Evolutionary conservation across 2,888 invertebrate genomes (phyloP).

Genomic region (Amiota minor): DNA sequence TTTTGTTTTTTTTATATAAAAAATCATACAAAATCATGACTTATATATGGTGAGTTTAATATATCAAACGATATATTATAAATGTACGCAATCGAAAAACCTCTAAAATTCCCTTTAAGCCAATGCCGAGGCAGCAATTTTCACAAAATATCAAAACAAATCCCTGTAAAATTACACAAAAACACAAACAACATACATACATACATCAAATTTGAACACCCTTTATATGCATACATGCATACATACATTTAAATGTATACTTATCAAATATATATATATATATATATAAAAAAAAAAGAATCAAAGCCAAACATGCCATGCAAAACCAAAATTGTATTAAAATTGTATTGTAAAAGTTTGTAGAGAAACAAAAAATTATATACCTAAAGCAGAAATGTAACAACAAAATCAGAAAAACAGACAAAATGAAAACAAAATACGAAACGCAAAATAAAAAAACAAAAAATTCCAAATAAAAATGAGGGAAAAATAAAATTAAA

Average conservation of each 20-base stretch:
- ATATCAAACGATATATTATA: constrained; percentile 4
- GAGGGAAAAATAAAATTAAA: constrained; percentile 16
- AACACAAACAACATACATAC: not conserved
- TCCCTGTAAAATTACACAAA: not conserved
- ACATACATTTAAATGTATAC: too few species aligned
- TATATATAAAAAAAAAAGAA: not conserved
- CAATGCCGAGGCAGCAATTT: constrained; percentile 18
- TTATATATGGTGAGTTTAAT: not conserved
- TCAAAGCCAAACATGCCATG: not conserved
- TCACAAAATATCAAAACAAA: not conserved
- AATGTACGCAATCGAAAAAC: not conserved
- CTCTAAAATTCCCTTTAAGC: not conserved
- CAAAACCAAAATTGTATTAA: constrained; percentile 12
- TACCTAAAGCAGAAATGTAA: not conserved
- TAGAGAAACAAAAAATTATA: not conserved
- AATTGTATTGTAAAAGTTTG: constrained; percentile 21
- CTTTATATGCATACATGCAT: not conserved
- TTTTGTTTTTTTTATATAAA: not conserved
- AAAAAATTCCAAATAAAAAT: not conserved
- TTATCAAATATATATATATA: too few species aligned
- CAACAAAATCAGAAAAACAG: not conserved
- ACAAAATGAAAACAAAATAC: not conserved
- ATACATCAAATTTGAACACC: too few species aligned
- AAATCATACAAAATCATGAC: not conserved
- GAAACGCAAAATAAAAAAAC: not conserved